These are phyloP conservation scores for Lanistes nyassanus DNA, from an alignment of 1,140 invertebrate genomes.

Conservation along the genomic window DNA sequence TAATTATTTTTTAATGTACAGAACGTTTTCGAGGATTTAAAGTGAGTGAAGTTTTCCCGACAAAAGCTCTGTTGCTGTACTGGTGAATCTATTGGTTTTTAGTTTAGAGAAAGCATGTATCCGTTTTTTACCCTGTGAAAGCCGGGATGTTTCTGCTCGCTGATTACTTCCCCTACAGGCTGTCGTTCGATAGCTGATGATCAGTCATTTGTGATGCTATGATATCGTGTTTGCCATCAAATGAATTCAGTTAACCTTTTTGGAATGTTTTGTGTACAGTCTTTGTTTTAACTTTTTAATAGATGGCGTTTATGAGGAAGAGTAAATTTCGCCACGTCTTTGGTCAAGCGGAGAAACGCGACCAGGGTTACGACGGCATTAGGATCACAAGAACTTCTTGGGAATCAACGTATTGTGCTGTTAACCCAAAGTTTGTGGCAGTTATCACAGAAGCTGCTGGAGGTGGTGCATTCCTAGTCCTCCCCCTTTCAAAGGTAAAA, in stretches of 20 bases:
- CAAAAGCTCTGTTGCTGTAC: background rate
- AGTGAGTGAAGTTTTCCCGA: conserved; percentile 5
- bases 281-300: background rate
- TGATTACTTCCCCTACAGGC: conserved; percentile 10
- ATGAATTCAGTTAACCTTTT: background rate
- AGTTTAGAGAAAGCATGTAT: background rate
- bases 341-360: conserved; percentile 93
- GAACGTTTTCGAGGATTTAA: background rate
- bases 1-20: conserved; percentile 14
- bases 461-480: conserved; percentile 97
- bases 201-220: conserved; percentile 3
- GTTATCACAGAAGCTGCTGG: conserved; percentile 99
- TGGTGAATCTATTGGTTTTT: background rate
- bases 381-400: conserved; percentile 97
- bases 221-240: background rate
- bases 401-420: conserved; percentile 98
- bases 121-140: conserved; percentile 4
- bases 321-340: conserved; percentile 99
- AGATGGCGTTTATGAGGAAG: conserved; percentile 61
- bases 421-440: conserved; percentile 99
- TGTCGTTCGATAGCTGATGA: conserved; percentile 11
- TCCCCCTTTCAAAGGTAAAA: conserved; percentile 93
- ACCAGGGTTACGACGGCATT: conserved; percentile 99
- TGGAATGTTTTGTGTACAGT: background rate
- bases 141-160: background rate